A percentile compares a stretch with the other conserved stretches of the same genome.
Conservation (phyloP, 2,797 vertebrate genomes). For the Anableps anableps region DNA sequence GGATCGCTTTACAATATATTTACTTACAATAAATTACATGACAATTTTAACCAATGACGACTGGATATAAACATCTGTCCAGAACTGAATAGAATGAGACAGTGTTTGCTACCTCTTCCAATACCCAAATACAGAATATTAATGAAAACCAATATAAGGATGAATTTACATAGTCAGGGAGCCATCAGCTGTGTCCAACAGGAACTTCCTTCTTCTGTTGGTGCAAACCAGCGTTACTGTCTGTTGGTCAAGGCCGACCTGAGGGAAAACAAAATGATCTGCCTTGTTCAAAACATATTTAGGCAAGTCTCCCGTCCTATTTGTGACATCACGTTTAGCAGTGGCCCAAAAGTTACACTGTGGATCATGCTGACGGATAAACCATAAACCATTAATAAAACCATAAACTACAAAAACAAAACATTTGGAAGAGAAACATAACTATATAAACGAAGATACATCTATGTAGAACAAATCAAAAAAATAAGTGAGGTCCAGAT, state of each 20-base stretch:
- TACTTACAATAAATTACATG: neutral
- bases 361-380: neutral
- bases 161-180: conserved; percentile 89
- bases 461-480: neutral
- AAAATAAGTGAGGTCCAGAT: neutral
- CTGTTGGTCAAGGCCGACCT: conserved; percentile 95
- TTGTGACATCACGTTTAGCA: neutral
- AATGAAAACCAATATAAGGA: neutral
- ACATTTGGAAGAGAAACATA: neutral
- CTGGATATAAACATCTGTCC: neutral
- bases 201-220: conserved; percentile 94
- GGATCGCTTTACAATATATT: neutral
- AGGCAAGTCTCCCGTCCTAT: neutral
- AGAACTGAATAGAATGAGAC: neutral
- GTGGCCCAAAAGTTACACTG: neutral
- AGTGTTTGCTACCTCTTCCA: neutral
- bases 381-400: neutral
- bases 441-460: neutral
- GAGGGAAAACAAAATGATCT: conserved; percentile 29
- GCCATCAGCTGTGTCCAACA: conserved; percentile 90
- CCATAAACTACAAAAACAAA: neutral
- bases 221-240: conserved; percentile 92
- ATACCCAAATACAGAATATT: neutral
- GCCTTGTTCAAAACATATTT: neutral
- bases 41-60: neutral